Base-by-base conservation (phyloP, 2,888 invertebrate genomes). In the Scaptomyza caliginosa region DNA sequence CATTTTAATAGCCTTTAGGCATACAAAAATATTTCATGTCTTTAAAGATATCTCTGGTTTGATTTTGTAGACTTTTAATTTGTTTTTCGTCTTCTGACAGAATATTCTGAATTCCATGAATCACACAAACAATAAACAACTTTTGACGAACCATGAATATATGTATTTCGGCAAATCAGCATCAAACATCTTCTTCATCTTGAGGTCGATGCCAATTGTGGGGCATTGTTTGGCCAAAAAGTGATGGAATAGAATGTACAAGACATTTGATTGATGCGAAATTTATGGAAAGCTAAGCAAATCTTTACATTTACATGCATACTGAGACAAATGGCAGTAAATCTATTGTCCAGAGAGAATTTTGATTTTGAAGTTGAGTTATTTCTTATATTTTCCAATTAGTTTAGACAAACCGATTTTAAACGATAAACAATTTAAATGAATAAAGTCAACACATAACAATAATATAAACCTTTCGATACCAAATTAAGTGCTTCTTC, bases 1-100 rank as follows among this genome's bases (percentile, higher is more conserved):
- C 36, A 63, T 69, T 83, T 86, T 71, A 64, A 80, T 83, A 69
- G 78, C 74, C 43, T 8, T 30, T 45, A 13, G 32, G 56, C 51
- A 63, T 16, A 40, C n/a, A 10, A 4, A 16, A 2, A 42, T 49
- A 30, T 62, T 64, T 75, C 62, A 58, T 77, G 63, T 66, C 64
- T 68, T 58, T 49, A 51, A 26, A 51, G 57, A 58, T 67, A 63
- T 62, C 67, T 66, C 62, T 60, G 49, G 45, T 34, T 39, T 36
- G 21, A 43, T 54, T 68, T 46, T 43, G 56, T 32, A 64, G 56
- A 64, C 67, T 46, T 75, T 72, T 55, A 46, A 62, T 64, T 65
- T 67, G 59, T 64, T 73, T 73, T 77, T 40, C 51, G 19, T 56
- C 23, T 50, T 50, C 39, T 38, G 51, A 46, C 65, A 49, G 42